A percentile compares a stretch with the other conserved stretches of the same genome.
Conservation (phyloP, 2,797 vertebrate genomes). For the Mormyrus hasselquistii region DNA sequence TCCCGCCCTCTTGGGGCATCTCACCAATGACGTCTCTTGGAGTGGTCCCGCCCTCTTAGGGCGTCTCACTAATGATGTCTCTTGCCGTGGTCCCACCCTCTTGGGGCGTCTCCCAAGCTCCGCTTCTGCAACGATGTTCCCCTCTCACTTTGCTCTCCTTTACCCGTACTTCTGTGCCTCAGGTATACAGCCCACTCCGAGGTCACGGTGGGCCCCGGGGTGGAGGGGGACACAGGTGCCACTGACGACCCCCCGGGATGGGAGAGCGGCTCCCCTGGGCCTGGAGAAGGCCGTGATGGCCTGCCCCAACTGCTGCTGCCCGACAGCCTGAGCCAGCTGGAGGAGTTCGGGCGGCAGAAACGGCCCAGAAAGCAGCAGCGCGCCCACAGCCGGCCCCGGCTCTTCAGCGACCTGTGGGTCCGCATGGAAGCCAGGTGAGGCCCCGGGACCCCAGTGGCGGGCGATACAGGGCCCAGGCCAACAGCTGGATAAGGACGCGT, state of each 20-base stretch:
- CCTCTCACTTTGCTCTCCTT: neutral
- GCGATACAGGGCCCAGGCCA: neutral
- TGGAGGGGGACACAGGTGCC: conserved; percentile 32
- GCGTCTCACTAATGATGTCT: neutral
- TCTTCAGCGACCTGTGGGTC: conserved; percentile 97
- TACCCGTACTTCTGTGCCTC: neutral
- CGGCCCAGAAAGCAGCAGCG: conserved; percentile 79
- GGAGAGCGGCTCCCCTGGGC: conserved; percentile 48
- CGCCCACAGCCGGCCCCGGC: conserved; percentile 69
- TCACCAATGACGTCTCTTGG: neutral
- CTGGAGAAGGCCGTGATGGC: conserved; percentile 57
- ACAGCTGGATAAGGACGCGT: neutral
- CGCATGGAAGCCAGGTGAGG: conserved; percentile 89
- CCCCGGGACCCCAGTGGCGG: conserved; percentile 27
- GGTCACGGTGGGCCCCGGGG: conserved; percentile 33
- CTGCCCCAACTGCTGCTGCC: conserved; percentile 83
- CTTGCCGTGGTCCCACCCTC: neutral
- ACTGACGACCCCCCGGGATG: conserved; percentile 42
- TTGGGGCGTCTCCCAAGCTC: neutral
- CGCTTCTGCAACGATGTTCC: too few relatives aligned
- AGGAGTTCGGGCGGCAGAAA: conserved; percentile 90
- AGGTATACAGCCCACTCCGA: conserved; percentile 40
- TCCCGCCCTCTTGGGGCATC: neutral
- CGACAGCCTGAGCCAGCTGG: conserved; percentile 92
- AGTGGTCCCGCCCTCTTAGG: neutral